Evolutionary conservation across 1,140 invertebrate genomes (phyloP), one percentile per base, ranked within the genome.

Genomic region (Leucophenga varia): DNA sequence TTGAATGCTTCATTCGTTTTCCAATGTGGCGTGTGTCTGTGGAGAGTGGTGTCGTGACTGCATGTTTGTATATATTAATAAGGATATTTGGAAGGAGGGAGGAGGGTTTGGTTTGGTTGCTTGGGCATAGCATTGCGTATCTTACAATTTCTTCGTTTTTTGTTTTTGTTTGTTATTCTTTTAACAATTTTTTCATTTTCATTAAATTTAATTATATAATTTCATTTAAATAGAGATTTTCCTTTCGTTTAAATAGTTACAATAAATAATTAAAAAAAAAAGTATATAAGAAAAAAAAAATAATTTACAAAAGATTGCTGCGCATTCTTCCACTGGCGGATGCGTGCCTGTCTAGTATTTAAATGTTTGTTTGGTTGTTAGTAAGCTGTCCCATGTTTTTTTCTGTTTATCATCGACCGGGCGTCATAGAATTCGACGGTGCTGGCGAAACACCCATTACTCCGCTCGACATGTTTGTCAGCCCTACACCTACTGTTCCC

Each of bases 321-420:
- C 22, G 5, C 10, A 5, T 10, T 25, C 22, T 25, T 25, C 22
- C 22, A 16, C 14, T 37, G 50, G 63, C 43, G 49, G 25, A 50
- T 16, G 43, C 49, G 35, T 52, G 42, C 45, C 32, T 37, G 36
- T 35, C 44, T 53, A 47, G 34, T 56, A 54, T 52, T 5, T 6
- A 25, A 25, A 25, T 25, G 31, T 6, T 6, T 34, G 31, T 34
- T 13, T 34, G 6, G 31, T 34, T 28, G 6, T 6, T 44, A 40
- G 43, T 35, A 37, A 19, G 30, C 14, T 19, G 16, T 10, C 10
- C 10, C 35, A 40, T 32, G 37, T 16, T 22, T 50, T 59, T 70
- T 64, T 72, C 68, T 16, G 31, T 50, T 59, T 70, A 68, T 72
- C 68, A 72, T 72, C 68, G 68, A 61, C 67, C 70, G 38, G 60